phyloP scores from a whole-genome alignment of 2,113 vertebrate species.

The Megaleporinus macrocephalus region DNA sequence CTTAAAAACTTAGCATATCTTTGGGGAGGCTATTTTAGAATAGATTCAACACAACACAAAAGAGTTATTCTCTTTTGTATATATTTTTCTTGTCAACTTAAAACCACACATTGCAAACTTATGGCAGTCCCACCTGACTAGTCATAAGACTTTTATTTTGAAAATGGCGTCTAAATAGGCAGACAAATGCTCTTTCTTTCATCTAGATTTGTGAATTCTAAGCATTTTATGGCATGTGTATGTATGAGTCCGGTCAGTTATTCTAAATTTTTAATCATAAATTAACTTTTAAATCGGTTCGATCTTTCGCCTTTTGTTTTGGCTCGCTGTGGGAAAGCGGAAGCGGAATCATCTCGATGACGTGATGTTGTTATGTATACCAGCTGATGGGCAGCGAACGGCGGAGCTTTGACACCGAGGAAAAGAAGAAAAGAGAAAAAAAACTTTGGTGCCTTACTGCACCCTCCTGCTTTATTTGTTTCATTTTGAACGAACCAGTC shows the following conservation, averaged over 20 bases:
- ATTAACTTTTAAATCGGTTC: no score
- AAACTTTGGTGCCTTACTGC: background rate
- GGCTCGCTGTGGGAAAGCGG: conserved; percentile 32
- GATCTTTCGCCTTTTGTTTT: background rate
- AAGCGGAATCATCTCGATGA: conserved; percentile 42
- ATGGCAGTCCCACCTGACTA: no score
- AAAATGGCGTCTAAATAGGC: background rate
- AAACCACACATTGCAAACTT: no score
- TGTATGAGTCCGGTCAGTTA: no score
- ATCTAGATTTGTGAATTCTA: no score
- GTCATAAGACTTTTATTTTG: background rate
- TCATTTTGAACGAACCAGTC: background rate
- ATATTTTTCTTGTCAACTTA: no score
- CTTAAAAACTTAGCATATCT: no score
- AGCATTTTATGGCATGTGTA: no score
- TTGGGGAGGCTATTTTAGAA: no score
- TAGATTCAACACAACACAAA: no score
- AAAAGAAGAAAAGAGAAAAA: background rate
- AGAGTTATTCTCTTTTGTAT: no score
- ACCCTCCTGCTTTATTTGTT: background rate
- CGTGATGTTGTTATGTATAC: conserved; percentile 70
- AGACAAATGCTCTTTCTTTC: background rate
- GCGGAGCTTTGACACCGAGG: conserved; percentile 14
- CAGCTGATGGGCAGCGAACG: conserved; percentile 55
- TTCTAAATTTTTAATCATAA: no score